A percentile compares a stretch with the other conserved stretches of the same genome.
phyloP scores from a whole-genome alignment of 2,113 vertebrate species.

The Leucoraja erinaceus region DNA sequence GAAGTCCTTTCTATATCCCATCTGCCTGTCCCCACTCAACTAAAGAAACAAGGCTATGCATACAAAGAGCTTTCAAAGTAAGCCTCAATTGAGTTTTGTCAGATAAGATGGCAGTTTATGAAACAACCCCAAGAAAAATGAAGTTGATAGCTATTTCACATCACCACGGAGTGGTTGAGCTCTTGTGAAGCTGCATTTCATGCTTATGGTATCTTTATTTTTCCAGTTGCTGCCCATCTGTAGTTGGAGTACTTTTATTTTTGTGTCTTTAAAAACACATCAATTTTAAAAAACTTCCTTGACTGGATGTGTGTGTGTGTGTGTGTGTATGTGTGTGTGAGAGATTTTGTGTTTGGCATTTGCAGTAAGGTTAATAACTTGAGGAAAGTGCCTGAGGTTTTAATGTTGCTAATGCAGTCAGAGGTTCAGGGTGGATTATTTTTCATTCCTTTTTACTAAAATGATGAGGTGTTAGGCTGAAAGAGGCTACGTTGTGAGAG shows the following conservation, averaged over 20 bases:
- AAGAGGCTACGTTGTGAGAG: not conserved
- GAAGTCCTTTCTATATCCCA: not conserved
- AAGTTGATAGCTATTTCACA: not conserved
- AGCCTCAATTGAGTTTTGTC: not conserved
- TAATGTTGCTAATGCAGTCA: not conserved
- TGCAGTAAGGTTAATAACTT: not conserved
- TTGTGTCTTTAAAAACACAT: not conserved
- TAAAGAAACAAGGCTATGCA: not conserved
- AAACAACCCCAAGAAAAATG: not conserved
- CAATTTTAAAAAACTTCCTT: too few relatives aligned
- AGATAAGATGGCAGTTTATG: not conserved
- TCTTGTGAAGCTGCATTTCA: not conserved
- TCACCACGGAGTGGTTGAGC: not conserved
- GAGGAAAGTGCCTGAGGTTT: not conserved
- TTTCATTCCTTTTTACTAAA: not conserved
- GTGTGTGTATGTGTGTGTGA: too few relatives aligned
- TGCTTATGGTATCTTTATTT: not conserved
- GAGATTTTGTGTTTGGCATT: not conserved
- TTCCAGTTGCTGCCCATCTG: not conserved
- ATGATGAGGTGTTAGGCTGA: not conserved
- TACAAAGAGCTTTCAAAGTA: not conserved
- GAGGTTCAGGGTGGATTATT: not conserved
- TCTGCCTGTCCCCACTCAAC: not conserved
- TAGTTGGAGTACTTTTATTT: not conserved
- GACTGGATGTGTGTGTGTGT: too few relatives aligned